Evolutionary conservation across 2,888 invertebrate genomes (phyloP).

Genomic region (Drosophila emarginata): DNA sequence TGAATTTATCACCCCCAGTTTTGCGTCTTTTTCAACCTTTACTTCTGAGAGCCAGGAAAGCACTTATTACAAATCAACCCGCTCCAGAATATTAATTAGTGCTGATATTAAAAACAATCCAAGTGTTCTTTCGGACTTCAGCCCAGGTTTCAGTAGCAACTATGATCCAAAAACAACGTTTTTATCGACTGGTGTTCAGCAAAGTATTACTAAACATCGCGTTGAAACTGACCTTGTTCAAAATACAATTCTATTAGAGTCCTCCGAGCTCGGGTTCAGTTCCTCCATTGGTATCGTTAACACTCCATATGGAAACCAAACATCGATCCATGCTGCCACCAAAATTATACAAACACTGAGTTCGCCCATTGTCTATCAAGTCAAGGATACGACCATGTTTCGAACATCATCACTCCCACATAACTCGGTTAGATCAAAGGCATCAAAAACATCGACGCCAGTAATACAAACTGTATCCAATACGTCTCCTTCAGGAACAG

Average conservation of each 20-base stretch:
- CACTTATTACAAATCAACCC: background rate
- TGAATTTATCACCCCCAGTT: background rate
- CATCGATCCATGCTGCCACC: background rate
- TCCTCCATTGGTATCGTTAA: background rate
- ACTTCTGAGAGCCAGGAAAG: background rate
- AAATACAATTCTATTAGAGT: constrained; percentile 26
- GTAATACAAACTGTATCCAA: background rate
- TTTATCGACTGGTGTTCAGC: background rate
- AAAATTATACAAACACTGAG: background rate
- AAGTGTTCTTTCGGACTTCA: background rate
- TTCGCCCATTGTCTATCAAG: background rate
- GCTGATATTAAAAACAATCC: background rate
- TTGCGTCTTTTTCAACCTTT: background rate
- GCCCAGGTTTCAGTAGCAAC: background rate
- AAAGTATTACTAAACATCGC: background rate
- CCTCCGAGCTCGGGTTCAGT: constrained; percentile 21
- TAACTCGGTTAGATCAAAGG: background rate
- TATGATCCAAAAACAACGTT: background rate
- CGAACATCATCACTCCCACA: background rate
- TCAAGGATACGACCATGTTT: background rate
- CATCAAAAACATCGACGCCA: background rate
- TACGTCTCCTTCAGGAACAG: background rate
- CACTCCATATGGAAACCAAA: background rate
- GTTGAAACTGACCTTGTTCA: background rate
- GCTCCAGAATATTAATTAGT: background rate